Evolutionary conservation across 2,797 vertebrate species (phyloP), one percentile per base, ranked within the genome.

Genomic region (Gallinago nigripennis): DNA sequence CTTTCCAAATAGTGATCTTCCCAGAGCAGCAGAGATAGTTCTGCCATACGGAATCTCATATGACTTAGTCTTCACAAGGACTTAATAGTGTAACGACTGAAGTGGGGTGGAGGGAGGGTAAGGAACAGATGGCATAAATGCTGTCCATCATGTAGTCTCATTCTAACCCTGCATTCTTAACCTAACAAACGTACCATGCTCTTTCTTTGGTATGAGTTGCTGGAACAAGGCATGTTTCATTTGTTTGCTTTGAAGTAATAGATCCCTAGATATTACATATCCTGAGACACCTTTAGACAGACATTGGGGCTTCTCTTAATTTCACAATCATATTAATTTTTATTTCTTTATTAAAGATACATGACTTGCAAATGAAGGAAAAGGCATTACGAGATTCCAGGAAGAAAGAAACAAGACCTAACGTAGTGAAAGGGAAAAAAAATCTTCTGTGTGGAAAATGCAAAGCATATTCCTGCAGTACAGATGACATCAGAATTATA

Each of bases 401-500:
- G 53, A 97, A 96, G 68, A 90, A 54, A 5, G 64, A 93, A 75
- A 66, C 14, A 46, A 71, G 60, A 65, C 54, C 25, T 23, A 69
- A 77, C 48, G 41, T 46, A 33, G 63, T 86, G 39, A 65, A 83
- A 51, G 61, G 94, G 37, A 97, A 97, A 45, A 96, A 84, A 77
- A 97, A 88, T 11, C 88, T 98, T 43, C 86, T 98, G 11, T 98
- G 98, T 88, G 84, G 90, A 46, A 98, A 97, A 73, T 98, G 98
- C 93, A 98, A 98, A 96, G 45, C 12, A 2, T 96, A 96, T 48
- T 97, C 82, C 7, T 98, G 98, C 90, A 88, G 92, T 21, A 97
- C 96, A 25, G 95, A 97, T 23, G 84, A 98, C 69, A 93, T 98
- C 72, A 96, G 98, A 91, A 69, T 97, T 79, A 95, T 98, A 61